Conservation (phyloP, 2,113 vertebrate genomes). For the Lepus americanus region DNA sequence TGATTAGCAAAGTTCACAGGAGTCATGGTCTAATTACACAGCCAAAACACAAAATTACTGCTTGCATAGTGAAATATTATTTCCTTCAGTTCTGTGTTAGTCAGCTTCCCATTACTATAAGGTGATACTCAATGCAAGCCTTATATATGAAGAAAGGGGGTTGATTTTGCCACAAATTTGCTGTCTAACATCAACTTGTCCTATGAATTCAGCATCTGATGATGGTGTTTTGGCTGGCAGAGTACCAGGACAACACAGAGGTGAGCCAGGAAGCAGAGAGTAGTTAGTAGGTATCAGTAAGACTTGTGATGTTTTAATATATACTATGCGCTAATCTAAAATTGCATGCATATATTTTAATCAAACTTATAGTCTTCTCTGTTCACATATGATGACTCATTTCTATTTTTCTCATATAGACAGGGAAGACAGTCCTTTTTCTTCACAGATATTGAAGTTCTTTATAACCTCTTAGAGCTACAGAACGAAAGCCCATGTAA, state of each 20-base stretch:
- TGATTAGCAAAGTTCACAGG: constrained; percentile 65
- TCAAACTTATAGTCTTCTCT: not conserved
- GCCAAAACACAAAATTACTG: constrained; percentile 32
- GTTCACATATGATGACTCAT: not conserved
- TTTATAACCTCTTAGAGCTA: not conserved
- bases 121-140: too few relatives aligned
- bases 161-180: too few relatives aligned
- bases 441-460: not conserved
- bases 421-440: not conserved
- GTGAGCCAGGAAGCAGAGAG: too few relatives aligned
- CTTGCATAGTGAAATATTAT: constrained; percentile 32
- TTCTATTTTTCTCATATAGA: not conserved
- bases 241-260: too few relatives aligned
- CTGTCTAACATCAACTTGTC: too few relatives aligned
- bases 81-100: not conserved
- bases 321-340: not conserved
- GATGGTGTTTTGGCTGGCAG: too few relatives aligned
- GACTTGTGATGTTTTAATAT: not conserved
- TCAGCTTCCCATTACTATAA: too few relatives aligned
- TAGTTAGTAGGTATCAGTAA: not conserved
- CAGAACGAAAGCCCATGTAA: constrained; percentile 21
- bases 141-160: too few relatives aligned
- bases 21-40: constrained; percentile 31
- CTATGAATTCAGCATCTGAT: too few relatives aligned
- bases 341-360: not conserved